Conservation (phyloP, 1,140 invertebrate species). For the Tetramorium simillimum region DNA sequence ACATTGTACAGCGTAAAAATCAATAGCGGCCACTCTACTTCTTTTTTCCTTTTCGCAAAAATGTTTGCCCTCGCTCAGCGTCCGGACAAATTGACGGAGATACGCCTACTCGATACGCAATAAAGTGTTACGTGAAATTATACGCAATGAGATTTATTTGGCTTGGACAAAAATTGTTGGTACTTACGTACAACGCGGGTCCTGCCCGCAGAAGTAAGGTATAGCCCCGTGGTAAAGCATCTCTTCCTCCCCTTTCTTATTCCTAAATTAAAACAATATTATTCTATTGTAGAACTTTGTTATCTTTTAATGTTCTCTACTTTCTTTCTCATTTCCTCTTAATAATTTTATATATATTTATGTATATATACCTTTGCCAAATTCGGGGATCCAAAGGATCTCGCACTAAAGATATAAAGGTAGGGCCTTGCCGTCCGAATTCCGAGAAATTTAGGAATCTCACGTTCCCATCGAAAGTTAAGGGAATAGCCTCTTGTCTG, state of each 20-base stretch:
- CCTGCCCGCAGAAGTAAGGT: slow-evolving; percentile 89
- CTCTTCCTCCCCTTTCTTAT: slow-evolving; percentile 68
- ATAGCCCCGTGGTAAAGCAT: slow-evolving; percentile 82
- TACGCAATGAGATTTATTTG: neutral
- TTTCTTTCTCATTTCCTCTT: too few species aligned
- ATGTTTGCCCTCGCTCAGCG: neutral
- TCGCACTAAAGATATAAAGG: slow-evolving; percentile 89
- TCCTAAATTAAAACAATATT: slow-evolving; percentile 65
- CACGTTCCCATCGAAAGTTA: slow-evolving; percentile 88
- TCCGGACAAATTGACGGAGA: neutral
- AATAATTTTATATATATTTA: slow-evolving; percentile 11
- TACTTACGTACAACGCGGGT: slow-evolving; percentile 87
- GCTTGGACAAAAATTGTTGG: neutral
- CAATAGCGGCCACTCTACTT: neutral
- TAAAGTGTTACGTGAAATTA: neutral
- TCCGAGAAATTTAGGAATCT: slow-evolving; percentile 89
- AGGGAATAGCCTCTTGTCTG: slow-evolving; percentile 86
- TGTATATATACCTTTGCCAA: slow-evolving; percentile 79
- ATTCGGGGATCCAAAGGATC: slow-evolving; percentile 86
- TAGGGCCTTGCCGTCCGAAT: slow-evolving; percentile 87
- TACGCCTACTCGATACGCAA: neutral
- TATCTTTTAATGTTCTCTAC: neutral
- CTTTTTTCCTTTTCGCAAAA: slow-evolving; percentile 2
- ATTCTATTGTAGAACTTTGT: neutral
- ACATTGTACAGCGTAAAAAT: slow-evolving; percentile 19